Conservation (phyloP, 2,888 invertebrate species). For the Andrena praecox region DNA sequence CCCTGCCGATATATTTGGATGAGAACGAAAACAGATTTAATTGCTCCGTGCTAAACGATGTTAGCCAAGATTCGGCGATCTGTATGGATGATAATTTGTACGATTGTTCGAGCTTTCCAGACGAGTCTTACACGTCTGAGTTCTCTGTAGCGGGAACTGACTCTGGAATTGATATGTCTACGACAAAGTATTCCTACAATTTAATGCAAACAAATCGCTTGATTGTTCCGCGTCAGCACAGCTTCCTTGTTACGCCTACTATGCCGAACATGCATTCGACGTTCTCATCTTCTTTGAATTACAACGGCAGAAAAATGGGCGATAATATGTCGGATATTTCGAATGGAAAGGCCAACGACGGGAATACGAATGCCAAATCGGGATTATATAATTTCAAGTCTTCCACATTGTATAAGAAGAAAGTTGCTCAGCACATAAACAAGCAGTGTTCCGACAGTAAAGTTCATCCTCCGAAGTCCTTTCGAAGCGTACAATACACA, state of each 20-base stretch:
- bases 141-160: constrained; percentile 65
- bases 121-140: constrained; percentile 67
- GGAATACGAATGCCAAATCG: constrained; percentile 15
- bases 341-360: constrained; percentile 14
- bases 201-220: neutral
- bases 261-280: constrained; percentile 40
- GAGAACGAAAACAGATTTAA: constrained; percentile 26
- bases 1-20: constrained; percentile 15
- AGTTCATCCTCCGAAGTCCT: constrained; percentile 40
- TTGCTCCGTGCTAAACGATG: constrained; percentile 49
- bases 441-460: constrained; percentile 27
- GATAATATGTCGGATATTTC: constrained; percentile 42
- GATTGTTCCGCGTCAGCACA: constrained; percentile 19
- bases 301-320: constrained; percentile 30
- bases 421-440: constrained; percentile 26
- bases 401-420: constrained; percentile 55
- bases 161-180: constrained; percentile 72
- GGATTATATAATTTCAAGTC: constrained; percentile 37
- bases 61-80: constrained; percentile 78
- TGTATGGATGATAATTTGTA: constrained; percentile 73
- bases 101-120: constrained; percentile 56
- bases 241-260: constrained; percentile 47
- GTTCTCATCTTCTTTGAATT: constrained; percentile 36
- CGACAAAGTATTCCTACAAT: constrained; percentile 57
- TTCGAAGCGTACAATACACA: constrained; percentile 44